Base-by-base conservation (phyloP, 2,113 vertebrate genomes). In the Psilopogon haemacephalus region DNA sequence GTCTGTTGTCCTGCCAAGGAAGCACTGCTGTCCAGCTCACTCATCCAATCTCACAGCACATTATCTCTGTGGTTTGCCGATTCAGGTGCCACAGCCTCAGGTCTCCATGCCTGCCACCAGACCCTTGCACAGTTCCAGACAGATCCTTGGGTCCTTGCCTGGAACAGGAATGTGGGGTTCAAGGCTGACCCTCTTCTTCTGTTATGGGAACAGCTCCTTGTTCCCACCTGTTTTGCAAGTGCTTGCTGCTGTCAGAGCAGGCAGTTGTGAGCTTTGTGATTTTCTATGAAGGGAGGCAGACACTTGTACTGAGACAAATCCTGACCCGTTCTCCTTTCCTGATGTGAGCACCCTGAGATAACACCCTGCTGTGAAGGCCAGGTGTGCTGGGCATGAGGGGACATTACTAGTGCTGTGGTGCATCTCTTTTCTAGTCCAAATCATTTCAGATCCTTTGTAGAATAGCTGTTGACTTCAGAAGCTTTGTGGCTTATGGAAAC, bases 401-500 rank as follows among this genome's bases (percentile, higher is more conserved):
- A 92, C 44, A 2, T 93, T 44, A 46, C 77, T 84, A 86, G 79
- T 69, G 83, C 86, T 74, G 1, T 48, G 79, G 71, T 90, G 94
- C 83, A 69, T 91, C 96, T 97, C 77, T 90, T 94, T 77, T 95
- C 52, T 80, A 91, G 93, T 95, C 95, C 93, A 0, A 89, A 93
- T 86, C 95, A 94, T 95, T 95, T 97, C 93, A 92, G 83, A 88
- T 88, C 79, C 93, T 88, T 84, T 67, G 83, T 95, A 95, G 94
- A 85, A 88, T 95, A 94, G 90, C 81, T 95, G 93, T 72, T 13
- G 2, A 93, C 94, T 94, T 97, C 56, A 70, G 95, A 95, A 96
- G 94, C 95, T 95, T 95, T 92, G 92, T 93, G 84, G 95, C 94
- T 97, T 95, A 93, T 77, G 92, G 95, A 96, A 97, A 95, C 72